Conservation (phyloP, 2,113 vertebrate genomes). For the Dicrurus megarhynchus region DNA sequence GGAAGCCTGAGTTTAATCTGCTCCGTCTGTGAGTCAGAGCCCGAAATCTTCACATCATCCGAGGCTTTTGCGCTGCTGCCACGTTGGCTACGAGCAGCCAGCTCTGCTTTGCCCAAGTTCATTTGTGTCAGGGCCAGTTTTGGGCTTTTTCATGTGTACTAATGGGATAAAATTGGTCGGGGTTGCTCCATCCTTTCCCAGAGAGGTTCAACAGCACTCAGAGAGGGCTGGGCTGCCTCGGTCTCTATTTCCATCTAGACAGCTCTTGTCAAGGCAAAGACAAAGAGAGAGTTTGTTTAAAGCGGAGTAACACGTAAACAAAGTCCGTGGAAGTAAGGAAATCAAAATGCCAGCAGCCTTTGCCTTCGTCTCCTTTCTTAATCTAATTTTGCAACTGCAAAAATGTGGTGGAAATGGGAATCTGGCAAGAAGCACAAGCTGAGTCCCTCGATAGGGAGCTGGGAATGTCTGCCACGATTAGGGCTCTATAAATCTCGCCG, state of each 20-base stretch:
- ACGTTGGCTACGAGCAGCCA: background rate
- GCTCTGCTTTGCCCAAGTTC: background rate
- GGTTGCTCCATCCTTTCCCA: background rate
- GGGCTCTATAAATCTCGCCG: conserved; percentile 16
- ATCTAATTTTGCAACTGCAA: conserved; percentile 21
- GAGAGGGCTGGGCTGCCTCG: background rate
- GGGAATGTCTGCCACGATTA: background rate
- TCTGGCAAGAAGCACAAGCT: conserved; percentile 19
- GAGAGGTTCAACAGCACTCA: background rate
- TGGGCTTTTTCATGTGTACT: background rate
- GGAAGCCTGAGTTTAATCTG: conserved; percentile 58
- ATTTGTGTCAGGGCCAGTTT: background rate
- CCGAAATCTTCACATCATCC: conserved; percentile 22
- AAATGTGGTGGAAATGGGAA: background rate
- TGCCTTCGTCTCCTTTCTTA: background rate
- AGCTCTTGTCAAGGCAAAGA: background rate
- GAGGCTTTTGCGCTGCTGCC: background rate
- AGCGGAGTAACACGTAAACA: background rate
- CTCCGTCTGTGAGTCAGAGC: conserved; percentile 49
- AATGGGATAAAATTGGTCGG: background rate
- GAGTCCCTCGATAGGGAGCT: background rate
- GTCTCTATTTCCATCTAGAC: background rate
- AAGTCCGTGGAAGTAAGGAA: background rate
- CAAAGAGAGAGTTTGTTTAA: background rate
- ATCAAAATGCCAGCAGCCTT: background rate